Evolutionary conservation across 2,888 invertebrate species (phyloP).

Genomic region (Brachylomia viminalis): DNA sequence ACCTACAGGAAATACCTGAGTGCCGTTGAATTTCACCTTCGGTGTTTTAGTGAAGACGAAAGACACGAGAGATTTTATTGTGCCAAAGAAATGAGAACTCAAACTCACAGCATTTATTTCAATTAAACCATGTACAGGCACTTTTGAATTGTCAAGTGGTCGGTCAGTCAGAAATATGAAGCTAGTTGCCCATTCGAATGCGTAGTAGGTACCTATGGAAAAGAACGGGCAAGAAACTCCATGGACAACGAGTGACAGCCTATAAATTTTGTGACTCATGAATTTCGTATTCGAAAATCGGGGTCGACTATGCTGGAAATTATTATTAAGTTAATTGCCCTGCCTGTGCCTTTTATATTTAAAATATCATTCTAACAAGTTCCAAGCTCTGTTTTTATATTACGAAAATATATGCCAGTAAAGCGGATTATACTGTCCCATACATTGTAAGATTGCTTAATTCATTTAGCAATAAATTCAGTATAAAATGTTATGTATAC

Average conservation of each 20-base stretch:
- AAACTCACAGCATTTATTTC: too few species aligned
- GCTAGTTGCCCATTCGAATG: too few species aligned
- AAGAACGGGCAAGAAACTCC: too few species aligned
- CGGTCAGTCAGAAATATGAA: too few species aligned
- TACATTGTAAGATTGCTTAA: constrained; percentile 45
- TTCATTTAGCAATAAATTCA: constrained; percentile 58
- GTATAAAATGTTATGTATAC: constrained; percentile 43
- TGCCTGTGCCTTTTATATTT: background rate
- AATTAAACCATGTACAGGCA: too few species aligned
- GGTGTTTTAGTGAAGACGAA: too few species aligned
- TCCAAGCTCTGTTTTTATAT: constrained; percentile 16
- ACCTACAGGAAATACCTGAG: constrained; percentile 2
- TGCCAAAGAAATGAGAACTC: background rate
- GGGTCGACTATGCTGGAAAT: background rate
- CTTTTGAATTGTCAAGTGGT: too few species aligned
- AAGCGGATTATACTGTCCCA: constrained; percentile 32
- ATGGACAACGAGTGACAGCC: background rate
- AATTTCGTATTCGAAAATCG: background rate
- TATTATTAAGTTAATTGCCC: background rate
- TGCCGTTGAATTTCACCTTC: background rate
- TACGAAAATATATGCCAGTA: constrained; percentile 22
- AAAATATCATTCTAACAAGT: constrained; percentile 6
- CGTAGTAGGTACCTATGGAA: too few species aligned
- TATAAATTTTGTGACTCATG: background rate
- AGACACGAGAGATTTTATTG: background rate